Conservation (phyloP, 2,797 vertebrate species). For the Poecilia gillii region DNA sequence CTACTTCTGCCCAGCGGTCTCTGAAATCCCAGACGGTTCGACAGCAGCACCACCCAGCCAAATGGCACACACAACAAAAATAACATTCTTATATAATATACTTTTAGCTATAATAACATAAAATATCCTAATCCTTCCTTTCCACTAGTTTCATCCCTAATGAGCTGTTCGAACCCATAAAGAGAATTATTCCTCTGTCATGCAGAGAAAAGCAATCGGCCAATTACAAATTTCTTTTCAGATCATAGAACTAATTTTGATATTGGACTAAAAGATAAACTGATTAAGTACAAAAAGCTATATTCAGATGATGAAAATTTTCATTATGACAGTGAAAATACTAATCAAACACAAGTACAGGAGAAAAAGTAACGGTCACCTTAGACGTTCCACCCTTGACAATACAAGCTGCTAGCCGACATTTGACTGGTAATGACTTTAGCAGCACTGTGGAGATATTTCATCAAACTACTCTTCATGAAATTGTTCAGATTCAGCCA, state of each 20-base stretch:
- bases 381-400: neutral
- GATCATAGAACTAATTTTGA: neutral
- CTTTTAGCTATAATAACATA: neutral
- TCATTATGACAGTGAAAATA: neutral
- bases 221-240: neutral
- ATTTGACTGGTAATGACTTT: neutral
- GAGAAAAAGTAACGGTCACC: neutral
- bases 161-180: neutral
- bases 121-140: neutral
- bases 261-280: neutral
- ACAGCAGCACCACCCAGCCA: constrained; percentile 11
- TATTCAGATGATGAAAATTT: neutral
- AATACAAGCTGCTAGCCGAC: neutral
- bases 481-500: neutral
- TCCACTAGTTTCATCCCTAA: neutral
- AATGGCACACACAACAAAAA: constrained; percentile 16
- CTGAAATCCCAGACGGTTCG: constrained; percentile 4
- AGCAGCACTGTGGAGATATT: neutral
- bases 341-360: neutral
- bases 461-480: neutral
- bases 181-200: neutral
- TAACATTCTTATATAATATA: constrained; percentile 5
- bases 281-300: neutral
- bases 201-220: neutral
- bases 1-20: constrained; percentile 54